These are phyloP conservation scores for Heliconius ismenius DNA, from an alignment of 2,888 invertebrate genomes.

Conservation along the genomic window DNA sequence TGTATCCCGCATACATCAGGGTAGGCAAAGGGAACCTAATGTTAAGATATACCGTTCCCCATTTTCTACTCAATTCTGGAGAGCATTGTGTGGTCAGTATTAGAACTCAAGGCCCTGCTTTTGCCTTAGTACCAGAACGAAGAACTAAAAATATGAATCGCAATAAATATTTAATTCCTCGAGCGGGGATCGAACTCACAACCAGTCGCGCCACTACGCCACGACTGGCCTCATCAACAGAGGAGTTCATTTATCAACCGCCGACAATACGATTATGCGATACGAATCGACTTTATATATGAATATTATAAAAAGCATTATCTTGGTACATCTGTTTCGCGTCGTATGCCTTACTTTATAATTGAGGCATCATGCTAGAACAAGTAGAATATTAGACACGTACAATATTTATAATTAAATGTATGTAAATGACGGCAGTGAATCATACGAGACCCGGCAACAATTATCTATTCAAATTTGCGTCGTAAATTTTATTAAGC, in stretches of 20 bases:
- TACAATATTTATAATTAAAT: conserved; percentile 43
- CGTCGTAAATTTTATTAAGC: conserved; percentile 30
- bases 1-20: not conserved
- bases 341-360: too few relatives aligned
- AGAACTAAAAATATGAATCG: not conserved
- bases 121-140: not conserved
- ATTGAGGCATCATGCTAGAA: conserved; percentile 41
- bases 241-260: conserved; percentile 22
- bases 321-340: conserved; percentile 40
- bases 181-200: not conserved
- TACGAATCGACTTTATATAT: conserved; percentile 28
- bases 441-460: conserved; percentile 33
- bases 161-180: not conserved
- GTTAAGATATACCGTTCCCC: not conserved
- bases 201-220: not conserved
- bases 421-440: conserved; percentile 38
- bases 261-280: conserved; percentile 27
- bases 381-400: conserved; percentile 39
- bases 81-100: not conserved
- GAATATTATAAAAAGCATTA: conserved; percentile 36
- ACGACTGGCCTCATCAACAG: not conserved
- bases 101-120: not conserved
- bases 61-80: not conserved
- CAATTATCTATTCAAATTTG: conserved; percentile 40
- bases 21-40: not conserved